Evolutionary conservation across 2,113 vertebrate species (phyloP).

Genomic region (Ochotona curzoniae): DNA sequence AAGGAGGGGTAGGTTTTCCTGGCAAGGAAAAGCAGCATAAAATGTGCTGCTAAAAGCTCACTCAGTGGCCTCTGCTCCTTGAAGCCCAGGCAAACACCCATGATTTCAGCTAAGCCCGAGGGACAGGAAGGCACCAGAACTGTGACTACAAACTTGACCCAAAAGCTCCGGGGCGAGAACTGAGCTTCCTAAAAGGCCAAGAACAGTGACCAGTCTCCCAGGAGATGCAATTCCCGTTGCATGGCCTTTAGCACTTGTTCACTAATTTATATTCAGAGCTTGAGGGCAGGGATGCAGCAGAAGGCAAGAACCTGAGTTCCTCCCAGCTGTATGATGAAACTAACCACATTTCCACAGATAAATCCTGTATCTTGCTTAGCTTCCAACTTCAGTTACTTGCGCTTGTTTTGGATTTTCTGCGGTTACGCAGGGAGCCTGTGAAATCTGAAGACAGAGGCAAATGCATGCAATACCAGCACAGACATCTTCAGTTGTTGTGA

Average conservation of each 20-base stretch:
- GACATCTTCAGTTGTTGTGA: slow-evolving; percentile 1
- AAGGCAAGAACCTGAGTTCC: background rate
- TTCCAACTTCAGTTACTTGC: background rate
- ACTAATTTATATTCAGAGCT: slow-evolving; percentile 33
- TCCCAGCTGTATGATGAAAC: background rate
- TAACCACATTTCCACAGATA: background rate
- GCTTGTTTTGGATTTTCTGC: background rate
- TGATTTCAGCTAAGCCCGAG: slow-evolving; percentile 52
- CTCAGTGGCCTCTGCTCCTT: slow-evolving; percentile 57
- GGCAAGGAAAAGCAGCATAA: slow-evolving; percentile 69
- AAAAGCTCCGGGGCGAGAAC: background rate
- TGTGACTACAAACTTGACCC: background rate
- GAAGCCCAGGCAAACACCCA: background rate
- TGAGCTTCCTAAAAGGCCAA: background rate
- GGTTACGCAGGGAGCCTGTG: background rate
- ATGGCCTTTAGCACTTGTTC: slow-evolving; percentile 22
- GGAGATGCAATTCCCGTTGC: background rate
- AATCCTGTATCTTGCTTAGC: background rate
- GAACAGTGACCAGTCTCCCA: background rate
- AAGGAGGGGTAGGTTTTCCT: slow-evolving; percentile 71
- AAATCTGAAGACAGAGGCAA: background rate
- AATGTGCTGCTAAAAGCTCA: slow-evolving; percentile 68
- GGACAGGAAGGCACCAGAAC: background rate
- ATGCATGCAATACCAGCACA: background rate
- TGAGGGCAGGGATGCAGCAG: background rate